A percentile compares a stretch with the other conserved stretches of the same genome.
Evolutionary conservation across 2,113 vertebrate species (phyloP).

Genomic region (Cavia porcellus): DNA sequence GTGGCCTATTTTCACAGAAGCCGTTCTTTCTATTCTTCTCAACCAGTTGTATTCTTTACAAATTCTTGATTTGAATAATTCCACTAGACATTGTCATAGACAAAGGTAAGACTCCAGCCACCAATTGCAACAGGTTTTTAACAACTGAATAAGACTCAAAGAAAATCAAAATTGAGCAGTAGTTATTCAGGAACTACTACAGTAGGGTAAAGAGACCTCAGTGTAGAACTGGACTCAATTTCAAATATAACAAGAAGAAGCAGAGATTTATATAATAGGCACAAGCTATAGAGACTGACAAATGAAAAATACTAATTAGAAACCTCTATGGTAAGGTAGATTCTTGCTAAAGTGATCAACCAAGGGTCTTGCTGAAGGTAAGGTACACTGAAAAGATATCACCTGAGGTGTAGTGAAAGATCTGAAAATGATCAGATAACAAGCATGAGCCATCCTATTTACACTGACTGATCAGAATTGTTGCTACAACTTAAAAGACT

Average conservation of each 20-base stretch:
- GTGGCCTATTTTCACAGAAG: conserved; percentile 8
- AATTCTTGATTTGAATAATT: neutral
- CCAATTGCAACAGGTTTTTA: neutral
- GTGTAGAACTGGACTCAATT: neutral
- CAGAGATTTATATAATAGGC: neutral
- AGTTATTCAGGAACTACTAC: neutral
- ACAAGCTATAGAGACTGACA: neutral
- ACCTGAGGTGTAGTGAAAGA: neutral
- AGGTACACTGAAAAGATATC: neutral
- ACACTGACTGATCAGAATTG: neutral
- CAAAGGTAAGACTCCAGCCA: neutral
- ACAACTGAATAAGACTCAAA: neutral
- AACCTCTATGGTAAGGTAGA: neutral
- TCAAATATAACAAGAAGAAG: neutral
- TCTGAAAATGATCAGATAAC: neutral
- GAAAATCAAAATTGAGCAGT: neutral
- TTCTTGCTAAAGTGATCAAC: neutral
- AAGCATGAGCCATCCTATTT: neutral
- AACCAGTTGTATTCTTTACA: neutral
- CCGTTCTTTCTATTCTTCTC: neutral
- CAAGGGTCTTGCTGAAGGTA: neutral
- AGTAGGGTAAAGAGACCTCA: neutral
- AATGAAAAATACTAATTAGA: neutral
- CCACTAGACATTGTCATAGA: conserved; percentile 29
- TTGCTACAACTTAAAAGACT: neutral